These are phyloP conservation scores for Drosophila sordidapex DNA, from an alignment of 2,888 invertebrate genomes.

Conservation along the genomic window DNA sequence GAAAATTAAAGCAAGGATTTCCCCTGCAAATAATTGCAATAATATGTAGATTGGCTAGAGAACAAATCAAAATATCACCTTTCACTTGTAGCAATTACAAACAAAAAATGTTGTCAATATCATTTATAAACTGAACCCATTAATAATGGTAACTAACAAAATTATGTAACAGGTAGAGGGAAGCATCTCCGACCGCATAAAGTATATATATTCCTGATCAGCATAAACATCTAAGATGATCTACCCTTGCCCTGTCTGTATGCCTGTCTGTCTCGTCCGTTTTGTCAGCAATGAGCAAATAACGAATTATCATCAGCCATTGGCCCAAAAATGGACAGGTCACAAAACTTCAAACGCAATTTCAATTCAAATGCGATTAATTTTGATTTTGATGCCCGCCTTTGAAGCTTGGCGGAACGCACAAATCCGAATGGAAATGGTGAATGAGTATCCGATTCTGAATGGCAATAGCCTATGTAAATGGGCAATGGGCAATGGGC, in stretches of 20 bases:
- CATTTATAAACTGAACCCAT: background rate
- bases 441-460: slow-evolving; percentile 19
- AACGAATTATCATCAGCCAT: slow-evolving; percentile 12
- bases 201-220: background rate
- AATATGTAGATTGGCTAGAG: background rate
- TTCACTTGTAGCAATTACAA: background rate
- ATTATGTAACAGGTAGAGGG: background rate
- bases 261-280: background rate
- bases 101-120: background rate
- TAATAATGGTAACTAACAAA: background rate
- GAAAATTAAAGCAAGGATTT: background rate
- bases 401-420: slow-evolving; percentile 59
- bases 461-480: background rate
- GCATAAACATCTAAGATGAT: background rate
- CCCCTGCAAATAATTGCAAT: background rate
- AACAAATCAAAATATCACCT: background rate
- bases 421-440: slow-evolving; percentile 21
- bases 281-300: background rate
- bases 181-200: background rate
- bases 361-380: slow-evolving; percentile 72
- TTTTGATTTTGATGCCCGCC: slow-evolving; percentile 64
- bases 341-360: slow-evolving; percentile 57
- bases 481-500: background rate
- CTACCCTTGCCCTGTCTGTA: background rate
- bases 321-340: slow-evolving; percentile 26